phyloP scores from a whole-genome alignment of 2,888 invertebrate genomes.

The Chirona hameri region DNA sequence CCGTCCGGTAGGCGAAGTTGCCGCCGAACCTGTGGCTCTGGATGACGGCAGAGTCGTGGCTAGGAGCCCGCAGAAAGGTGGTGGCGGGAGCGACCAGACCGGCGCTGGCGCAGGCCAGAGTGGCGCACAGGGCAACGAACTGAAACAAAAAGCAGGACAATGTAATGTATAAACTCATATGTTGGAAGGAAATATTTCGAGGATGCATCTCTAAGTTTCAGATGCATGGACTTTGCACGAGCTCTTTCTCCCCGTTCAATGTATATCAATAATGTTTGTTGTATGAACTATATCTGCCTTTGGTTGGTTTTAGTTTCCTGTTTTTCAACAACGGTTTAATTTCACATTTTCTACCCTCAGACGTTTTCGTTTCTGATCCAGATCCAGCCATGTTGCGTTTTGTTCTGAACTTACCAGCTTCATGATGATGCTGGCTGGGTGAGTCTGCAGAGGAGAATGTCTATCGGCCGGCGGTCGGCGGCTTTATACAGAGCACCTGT shows the following conservation, averaged over 20 bases:
- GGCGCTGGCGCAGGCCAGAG: slow-evolving; percentile 40
- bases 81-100: slow-evolving; percentile 41
- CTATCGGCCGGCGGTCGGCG: background rate
- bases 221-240: no score
- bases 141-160: slow-evolving; percentile 6
- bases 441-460: slow-evolving; percentile 8
- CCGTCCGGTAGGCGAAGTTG: slow-evolving; percentile 55
- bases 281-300: no score
- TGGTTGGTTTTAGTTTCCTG: no score
- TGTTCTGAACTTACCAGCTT: background rate
- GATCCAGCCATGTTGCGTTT: no score
- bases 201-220: no score
- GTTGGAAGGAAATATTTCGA: no score
- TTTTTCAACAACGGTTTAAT: no score
- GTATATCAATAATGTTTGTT: no score
- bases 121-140: slow-evolving; percentile 35
- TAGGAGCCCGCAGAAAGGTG: slow-evolving; percentile 49
- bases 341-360: no score
- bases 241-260: no score
- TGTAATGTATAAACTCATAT: no score
- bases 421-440: background rate
- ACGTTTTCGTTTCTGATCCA: no score
- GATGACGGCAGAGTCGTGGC: slow-evolving; percentile 55
- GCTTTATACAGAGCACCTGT: background rate
- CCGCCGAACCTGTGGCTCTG: slow-evolving; percentile 40